phyloP scores from a whole-genome alignment of 2,797 vertebrate species.

The Danionella dracula region DNA sequence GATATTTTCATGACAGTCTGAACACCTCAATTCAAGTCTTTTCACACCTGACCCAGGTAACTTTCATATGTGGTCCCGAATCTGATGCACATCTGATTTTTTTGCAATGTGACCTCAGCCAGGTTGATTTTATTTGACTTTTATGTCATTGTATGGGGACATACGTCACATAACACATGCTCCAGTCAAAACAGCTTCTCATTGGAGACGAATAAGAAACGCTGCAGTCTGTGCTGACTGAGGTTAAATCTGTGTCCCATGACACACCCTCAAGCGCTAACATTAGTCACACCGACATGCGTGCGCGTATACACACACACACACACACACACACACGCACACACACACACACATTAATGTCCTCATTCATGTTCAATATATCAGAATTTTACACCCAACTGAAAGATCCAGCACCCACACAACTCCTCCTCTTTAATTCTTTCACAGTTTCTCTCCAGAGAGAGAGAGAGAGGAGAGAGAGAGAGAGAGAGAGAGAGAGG shows the following conservation, averaged over 20 bases:
- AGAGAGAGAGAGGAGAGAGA: no score
- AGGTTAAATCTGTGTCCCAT: constrained; percentile 27
- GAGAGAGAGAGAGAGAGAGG: no score
- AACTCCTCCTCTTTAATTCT: not conserved
- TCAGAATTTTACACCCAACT: constrained; percentile 8
- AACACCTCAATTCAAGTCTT: no score
- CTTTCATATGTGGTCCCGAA: no score
- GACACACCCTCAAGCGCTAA: constrained; percentile 23
- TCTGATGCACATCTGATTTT: no score
- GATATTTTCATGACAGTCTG: no score
- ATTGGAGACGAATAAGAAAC: constrained; percentile 28
- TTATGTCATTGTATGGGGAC: constrained; percentile 15
- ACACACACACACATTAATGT: not conserved
- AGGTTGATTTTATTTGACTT: no score
- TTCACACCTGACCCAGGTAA: no score
- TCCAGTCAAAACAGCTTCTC: constrained; percentile 21
- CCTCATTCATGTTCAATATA: constrained; percentile 1
- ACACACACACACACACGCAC: constrained; percentile 4
- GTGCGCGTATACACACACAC: no score
- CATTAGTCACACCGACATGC: no score
- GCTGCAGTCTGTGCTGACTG: constrained; percentile 24
- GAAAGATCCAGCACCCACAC: constrained; percentile 21
- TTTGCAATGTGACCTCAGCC: no score
- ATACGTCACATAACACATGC: constrained; percentile 29
- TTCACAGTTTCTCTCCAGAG: no score